Base-by-base conservation (phyloP, 1,140 invertebrate genomes). In the Drosophila ogumai region DNA sequence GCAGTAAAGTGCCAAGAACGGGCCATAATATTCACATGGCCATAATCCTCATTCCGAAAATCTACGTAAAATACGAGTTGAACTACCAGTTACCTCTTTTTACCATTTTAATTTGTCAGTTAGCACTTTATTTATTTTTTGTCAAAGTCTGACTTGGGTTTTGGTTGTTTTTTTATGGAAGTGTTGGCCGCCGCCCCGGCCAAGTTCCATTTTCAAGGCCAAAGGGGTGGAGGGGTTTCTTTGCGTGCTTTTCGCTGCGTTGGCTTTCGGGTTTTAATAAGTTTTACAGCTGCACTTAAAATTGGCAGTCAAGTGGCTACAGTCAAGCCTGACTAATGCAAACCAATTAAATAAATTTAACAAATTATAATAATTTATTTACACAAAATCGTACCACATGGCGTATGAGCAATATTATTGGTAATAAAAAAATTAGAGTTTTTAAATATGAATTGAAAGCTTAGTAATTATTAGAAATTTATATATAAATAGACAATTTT, bases 171-270 rank as follows among this genome's bases (percentile, higher is more conserved):
- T 46, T 65, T 60, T 60, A 60, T 41, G 38, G 36, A 38, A 22
- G 40, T 59, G 41, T 19, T 65, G 56, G 40, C 19, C 31, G 41
- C 28, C 58, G 19, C 38, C 12, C 28, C 31, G 63, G 56, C 56
- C 40, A 63, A 28, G 63, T 65, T 65, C 63, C 63, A 65, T 65
- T 63, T 63, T 65, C 63, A 65, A 44, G 57, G 63, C n/a, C 63
- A 61, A 19, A 15, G 52, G 52, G 52, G 32, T 19, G 34, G 19
- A 19, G 13, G 32, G 32, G 52, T n/a, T 36, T 36, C 32, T 61
- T 32, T 61, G 57, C 40, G 63, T 61, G 61, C 17, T 59, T 59
- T 58, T 44, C 17, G 55, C 60, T 59, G 60, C 60, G 60, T 58
- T 63, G 55, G 55, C 36, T 64, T 64, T 64, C 6, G 28, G 54